Base-by-base conservation (phyloP, 2,113 vertebrate genomes). In the Cyrtonyx montezumae region DNA sequence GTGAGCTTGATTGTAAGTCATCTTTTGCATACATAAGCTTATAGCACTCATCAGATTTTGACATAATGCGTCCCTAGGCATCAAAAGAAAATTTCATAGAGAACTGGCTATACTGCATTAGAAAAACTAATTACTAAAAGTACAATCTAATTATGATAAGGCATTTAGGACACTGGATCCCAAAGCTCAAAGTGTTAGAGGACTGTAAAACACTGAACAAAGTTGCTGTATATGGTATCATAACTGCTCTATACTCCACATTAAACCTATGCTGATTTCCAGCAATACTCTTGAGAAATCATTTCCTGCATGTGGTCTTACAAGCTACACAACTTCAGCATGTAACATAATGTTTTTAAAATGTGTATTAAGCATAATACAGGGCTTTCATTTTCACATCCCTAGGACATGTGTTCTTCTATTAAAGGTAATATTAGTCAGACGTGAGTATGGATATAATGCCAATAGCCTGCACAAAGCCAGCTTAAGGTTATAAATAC, bases 121-220 rank as follows among this genome's bases (percentile, higher is more conserved):
- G 59, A 40, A 96, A 92, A 96, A 87, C 90, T 95, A 97, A 96
- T 97, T 96, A 97, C 69, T 58, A 91, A 56, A 92, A 90, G 81
- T 73, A 90, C 71, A 90, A 87, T 89, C 95, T 93, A 93, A 97
- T 96, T 96, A 96, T 86, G 42, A 55, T 3, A 91, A 70, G 86
- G n/a, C 75, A 94, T 87, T 93, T 69, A 89, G 75, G 90, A 58
- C 71, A 85, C 76, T 90, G 81, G 65, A 88, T 86, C 69, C 77
- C 80, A 92, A 92, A 80, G 76, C 59, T 84, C 68, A 68, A 85
- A 79, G 76, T 87, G 77, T 77, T 89, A 25, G 48, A 43, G 76
- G 68, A 80, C 62, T 85, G 25, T 34, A 71, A 94, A 96, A 66
- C 36, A 42, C 37, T 15, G 58, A 56, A 21, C 26, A 46, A 36